These are phyloP conservation scores for Synaphobranchus kaupii DNA, from an alignment of 2,797 vertebrate species.

Conservation along the genomic window DNA sequence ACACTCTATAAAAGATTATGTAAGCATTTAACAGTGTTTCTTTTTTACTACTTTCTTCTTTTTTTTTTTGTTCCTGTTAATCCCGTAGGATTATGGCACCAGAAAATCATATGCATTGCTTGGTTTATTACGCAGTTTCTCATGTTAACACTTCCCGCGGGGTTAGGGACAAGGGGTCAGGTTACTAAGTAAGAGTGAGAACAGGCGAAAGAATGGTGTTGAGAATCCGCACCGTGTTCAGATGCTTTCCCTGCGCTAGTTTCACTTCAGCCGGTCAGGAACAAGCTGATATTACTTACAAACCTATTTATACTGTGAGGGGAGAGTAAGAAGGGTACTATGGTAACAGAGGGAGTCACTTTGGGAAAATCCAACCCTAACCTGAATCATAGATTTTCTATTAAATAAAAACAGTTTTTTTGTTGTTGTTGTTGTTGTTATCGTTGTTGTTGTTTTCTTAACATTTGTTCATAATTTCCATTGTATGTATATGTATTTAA, in stretches of 20 bases:
- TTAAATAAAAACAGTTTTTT: conserved; percentile 25
- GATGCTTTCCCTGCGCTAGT: not conserved
- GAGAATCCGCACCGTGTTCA: not conserved
- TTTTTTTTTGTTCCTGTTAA: not conserved
- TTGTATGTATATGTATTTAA: conserved; percentile 41
- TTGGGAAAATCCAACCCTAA: conserved; percentile 24
- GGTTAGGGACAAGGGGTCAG: conserved; percentile 23
- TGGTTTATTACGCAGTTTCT: conserved; percentile 5
- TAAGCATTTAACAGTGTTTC: conserved; percentile 7
- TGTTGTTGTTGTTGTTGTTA: conserved; percentile 1
- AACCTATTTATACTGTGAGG: not conserved
- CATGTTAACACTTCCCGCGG: conserved; percentile 21
- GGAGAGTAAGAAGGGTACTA: not conserved
- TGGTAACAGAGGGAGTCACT: not conserved
- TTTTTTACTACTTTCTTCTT: not conserved
- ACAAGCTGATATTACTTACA: not conserved
- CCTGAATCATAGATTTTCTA: conserved; percentile 29
- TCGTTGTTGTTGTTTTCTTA: conserved; percentile 16
- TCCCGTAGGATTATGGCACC: conserved; percentile 22
- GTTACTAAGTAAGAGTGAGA: not conserved
- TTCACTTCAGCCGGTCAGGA: not conserved
- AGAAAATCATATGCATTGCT: conserved; percentile 10
- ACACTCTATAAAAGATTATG: not conserved
- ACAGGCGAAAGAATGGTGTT: not conserved
- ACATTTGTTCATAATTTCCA: conserved; percentile 28